These are phyloP conservation scores for Chlorospingus semifuscus DNA, from an alignment of 2,797 vertebrate species.

Conservation along the genomic window DNA sequence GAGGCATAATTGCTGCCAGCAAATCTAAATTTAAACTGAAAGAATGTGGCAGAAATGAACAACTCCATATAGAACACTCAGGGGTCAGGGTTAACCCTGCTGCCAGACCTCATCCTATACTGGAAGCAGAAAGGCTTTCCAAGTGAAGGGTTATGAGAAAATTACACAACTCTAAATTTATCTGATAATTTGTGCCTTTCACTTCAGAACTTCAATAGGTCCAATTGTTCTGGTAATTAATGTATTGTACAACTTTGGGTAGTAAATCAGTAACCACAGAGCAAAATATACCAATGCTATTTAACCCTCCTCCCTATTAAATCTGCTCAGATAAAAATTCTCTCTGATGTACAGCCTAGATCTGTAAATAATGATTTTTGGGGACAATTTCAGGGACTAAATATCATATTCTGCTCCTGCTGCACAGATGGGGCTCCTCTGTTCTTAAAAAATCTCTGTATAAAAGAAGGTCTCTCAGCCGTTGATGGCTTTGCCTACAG, in stretches of 20 bases:
- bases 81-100: constrained; percentile 65
- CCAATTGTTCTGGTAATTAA: constrained; percentile 19
- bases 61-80: constrained; percentile 50
- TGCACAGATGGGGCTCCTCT: background rate
- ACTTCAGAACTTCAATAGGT: constrained; percentile 28
- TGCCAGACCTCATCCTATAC: constrained; percentile 44
- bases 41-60: constrained; percentile 72
- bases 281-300: background rate
- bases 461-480: background rate
- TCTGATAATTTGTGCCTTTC: constrained; percentile 39
- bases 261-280: constrained; percentile 17
- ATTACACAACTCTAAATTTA: constrained; percentile 47
- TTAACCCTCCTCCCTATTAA: background rate
- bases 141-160: constrained; percentile 68
- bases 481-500: background rate
- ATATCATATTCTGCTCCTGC: background rate
- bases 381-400: background rate
- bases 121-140: constrained; percentile 50
- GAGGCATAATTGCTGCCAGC: constrained; percentile 49
- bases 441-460: background rate
- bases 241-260: background rate
- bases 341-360: background rate
- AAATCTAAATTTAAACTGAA: constrained; percentile 70
- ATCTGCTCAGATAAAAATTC: background rate
- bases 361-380: background rate